These are phyloP conservation scores for Drosophila pseudotakahashii DNA, from an alignment of 2,888 invertebrate genomes.

Conservation along the genomic window DNA sequence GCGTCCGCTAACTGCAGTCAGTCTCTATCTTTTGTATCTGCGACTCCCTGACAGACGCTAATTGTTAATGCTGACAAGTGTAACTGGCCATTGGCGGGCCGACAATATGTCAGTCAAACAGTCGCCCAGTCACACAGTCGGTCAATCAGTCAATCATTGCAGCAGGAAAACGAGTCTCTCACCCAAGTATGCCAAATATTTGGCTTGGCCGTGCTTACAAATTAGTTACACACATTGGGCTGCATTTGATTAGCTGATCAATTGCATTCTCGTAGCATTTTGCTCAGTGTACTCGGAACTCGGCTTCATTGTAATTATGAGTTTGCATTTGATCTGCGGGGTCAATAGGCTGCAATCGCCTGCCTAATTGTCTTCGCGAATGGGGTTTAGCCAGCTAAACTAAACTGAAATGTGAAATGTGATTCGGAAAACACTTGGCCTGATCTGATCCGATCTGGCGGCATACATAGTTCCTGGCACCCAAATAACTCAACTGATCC, in stretches of 20 bases:
- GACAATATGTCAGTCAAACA: slow-evolving; percentile 17
- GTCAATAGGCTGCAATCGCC: slow-evolving; percentile 73
- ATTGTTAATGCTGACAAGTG: slow-evolving; percentile 77
- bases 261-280: slow-evolving; percentile 6
- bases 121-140: slow-evolving; percentile 24
- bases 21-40: slow-evolving; percentile 32
- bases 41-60: slow-evolving; percentile 60
- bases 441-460: slow-evolving; percentile 49
- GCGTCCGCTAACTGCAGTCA: slow-evolving; percentile 47
- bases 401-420: not conserved
- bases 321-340: slow-evolving; percentile 79
- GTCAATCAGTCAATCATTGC: slow-evolving; percentile 37
- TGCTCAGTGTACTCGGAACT: slow-evolving; percentile 17
- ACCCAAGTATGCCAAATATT: slow-evolving; percentile 77
- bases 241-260: slow-evolving; percentile 59
- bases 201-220: slow-evolving; percentile 56
- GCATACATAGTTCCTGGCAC: slow-evolving; percentile 57
- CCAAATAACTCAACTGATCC: slow-evolving; percentile 46
- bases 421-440: slow-evolving; percentile 12
- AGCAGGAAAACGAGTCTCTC: slow-evolving; percentile 57
- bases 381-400: not conserved
- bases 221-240: slow-evolving; percentile 50
- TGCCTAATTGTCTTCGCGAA: slow-evolving; percentile 67
- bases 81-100: slow-evolving; percentile 41
- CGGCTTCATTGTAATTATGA: slow-evolving; percentile 59